Conservation (phyloP, 2,113 vertebrate genomes). For the Bostrychus sinensis region DNA sequence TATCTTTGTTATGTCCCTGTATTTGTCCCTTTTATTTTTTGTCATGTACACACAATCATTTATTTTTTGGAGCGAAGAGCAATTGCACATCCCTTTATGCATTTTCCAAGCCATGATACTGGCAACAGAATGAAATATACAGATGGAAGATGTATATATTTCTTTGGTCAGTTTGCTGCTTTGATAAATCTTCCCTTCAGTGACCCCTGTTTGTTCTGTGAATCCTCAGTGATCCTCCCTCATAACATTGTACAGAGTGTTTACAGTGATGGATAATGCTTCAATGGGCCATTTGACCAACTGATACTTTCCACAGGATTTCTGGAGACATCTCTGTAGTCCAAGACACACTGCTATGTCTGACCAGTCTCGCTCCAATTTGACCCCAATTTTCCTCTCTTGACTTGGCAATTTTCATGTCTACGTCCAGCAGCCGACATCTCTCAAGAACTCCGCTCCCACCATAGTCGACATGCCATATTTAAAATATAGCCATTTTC, state of each 20-base stretch:
- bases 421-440: slow-evolving; percentile 50
- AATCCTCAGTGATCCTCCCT: slow-evolving; percentile 51
- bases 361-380: slow-evolving; percentile 54
- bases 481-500: slow-evolving; percentile 41
- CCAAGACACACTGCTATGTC: slow-evolving; percentile 46
- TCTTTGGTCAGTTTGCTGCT: slow-evolving; percentile 24
- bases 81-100: too few species aligned
- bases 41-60: too few species aligned
- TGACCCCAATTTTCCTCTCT: slow-evolving; percentile 43
- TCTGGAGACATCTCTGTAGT: slow-evolving; percentile 21
- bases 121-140: background rate
- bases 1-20: too few species aligned
- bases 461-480: slow-evolving; percentile 32
- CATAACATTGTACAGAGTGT: slow-evolving; percentile 23
- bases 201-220: slow-evolving; percentile 53
- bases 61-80: too few species aligned
- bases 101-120: too few species aligned
- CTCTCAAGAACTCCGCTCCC: slow-evolving; percentile 51
- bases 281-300: slow-evolving; percentile 28
- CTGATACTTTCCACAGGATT: slow-evolving; percentile 31
- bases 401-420: slow-evolving; percentile 63
- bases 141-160: background rate
- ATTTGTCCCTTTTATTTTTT: too few species aligned
- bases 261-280: slow-evolving; percentile 43
- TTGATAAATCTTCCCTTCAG: slow-evolving; percentile 41